Base-by-base conservation (phyloP, 2,797 vertebrate species). In the Geotrypetes seraphini region DNA sequence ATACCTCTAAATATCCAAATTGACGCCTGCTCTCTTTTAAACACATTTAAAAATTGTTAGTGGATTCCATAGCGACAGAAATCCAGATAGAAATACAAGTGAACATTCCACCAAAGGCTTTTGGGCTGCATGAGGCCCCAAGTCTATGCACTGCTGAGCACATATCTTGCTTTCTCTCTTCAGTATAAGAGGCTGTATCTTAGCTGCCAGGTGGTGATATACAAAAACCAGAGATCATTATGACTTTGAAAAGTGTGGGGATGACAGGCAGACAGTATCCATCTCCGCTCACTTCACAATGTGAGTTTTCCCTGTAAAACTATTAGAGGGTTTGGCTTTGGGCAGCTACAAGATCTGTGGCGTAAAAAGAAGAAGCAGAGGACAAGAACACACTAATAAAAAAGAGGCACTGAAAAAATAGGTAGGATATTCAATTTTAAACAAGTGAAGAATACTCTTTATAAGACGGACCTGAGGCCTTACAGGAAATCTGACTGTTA, bases 181-280 rank as follows among this genome's bases (percentile, higher is more conserved):
- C 50, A 49, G 47, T 59, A 51, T 48, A 25, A 76, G 65, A 63
- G 69, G 36, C 31, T 31, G 30, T 71, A 73, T 72, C 73, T 61
- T 44, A 63, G 43, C 22, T 39, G 36, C 33, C n/a, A 43, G 0
- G 66, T 74, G 73, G 39, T 57, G 68, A 70, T 63, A 40, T 65
- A 80, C 46, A 62, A 54, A 75, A 73, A 60, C 33, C 77, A 85
- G 78, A 79, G 50, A 43, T 41, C 8, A 25, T 10, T 58, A 37
- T 40, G 60, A 49, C 60, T 60, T 2, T 4, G 52, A 56, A 49
- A 81, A 76, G 81, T 74, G 79, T 63, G 41, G 58, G 73, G 69
- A 56, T 80, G 84, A 82, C 57, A 72, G 70, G 53, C 48, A 56
- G 57, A 77, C 65, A 63, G 61, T 55, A 46, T 54, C 67, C 70